Evolutionary conservation across 2,888 invertebrate species (phyloP).

Genomic region (Parascotia fuliginaria): DNA sequence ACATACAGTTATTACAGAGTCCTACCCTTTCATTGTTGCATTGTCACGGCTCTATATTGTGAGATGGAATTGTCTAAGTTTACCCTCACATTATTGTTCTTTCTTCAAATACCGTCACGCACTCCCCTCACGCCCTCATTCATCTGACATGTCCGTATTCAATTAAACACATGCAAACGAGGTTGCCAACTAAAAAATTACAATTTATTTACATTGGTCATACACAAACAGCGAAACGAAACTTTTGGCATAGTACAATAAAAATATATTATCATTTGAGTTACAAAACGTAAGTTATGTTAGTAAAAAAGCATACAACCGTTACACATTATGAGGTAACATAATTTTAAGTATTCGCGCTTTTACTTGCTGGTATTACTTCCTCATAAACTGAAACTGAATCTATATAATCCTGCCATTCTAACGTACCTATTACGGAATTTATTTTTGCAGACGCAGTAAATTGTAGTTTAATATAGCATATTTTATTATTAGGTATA

Average conservation of each 20-base stretch:
- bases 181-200: background rate
- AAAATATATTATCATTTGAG: conserved; percentile 25
- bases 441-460: background rate
- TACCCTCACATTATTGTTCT: no score
- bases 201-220: conserved; percentile 3
- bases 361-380: conserved; percentile 28
- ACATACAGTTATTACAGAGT: no score
- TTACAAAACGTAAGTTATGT: conserved; percentile 29
- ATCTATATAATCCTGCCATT: background rate
- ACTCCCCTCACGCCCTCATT: no score
- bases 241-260: conserved; percentile 16
- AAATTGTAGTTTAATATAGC: no score
- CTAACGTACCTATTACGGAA: no score
- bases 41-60: no score
- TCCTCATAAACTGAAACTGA: conserved; percentile 15
- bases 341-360: conserved; percentile 13
- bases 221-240: conserved; percentile 26
- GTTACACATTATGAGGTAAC: conserved; percentile 31
- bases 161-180: background rate
- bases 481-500: no score
- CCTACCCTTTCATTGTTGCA: no score
- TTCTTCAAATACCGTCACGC: no score
- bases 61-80: no score
- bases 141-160: background rate
- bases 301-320: conserved; percentile 24